Evolutionary conservation across 2,888 invertebrate species (phyloP), one percentile per base, ranked within the genome.

Genomic region (Himalopsyche anomala): DNA sequence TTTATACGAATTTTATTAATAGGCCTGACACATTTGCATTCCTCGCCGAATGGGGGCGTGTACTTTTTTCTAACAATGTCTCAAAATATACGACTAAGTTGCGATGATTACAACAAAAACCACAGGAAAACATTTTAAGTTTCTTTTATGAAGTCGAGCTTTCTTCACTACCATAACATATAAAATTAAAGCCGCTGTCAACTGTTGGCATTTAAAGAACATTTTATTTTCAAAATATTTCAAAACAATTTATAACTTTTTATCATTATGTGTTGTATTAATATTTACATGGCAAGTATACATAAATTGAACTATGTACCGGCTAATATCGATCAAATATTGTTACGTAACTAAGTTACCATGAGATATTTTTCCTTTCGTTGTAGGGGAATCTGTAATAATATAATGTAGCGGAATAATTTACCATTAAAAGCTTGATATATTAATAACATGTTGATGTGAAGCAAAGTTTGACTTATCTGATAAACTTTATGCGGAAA

Each of bases 21-120:
- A 74, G 38, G 38, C 74, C 38, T 74, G 74, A 74, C 74, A 74
- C 74, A 38, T 74, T 74, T 74, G 74, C 74, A 74, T 74, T 74
- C 74, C 38, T 11, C 74, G 74, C 12, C 38, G 74, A 74, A 74
- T 36, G 74, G 74, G 38, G 74, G 74, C 74, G 74, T 74, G 74
- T 12, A 28, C 28, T 36, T 74, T 74, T 45, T 38, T 36, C 74
- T 28, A 36, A 36, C 12, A 74, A 36, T 74, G 38, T 36, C 12
- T 28, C 69, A 69, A 69, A 69, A 69, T 69, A 28, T 69, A 38
- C 12, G 12, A 36, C 62, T 19, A 19, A 62, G n/a, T 62, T 62
- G 19, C 28, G 74, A 74, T 38, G 28, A 74, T 74, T 36, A 74
- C 28, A 36, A 74, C 74, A 74, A 74, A 38, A 36, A 36, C 15